Evolutionary conservation across 2,888 invertebrate species (phyloP).

Genomic region (Eustalomyia histrio): DNA sequence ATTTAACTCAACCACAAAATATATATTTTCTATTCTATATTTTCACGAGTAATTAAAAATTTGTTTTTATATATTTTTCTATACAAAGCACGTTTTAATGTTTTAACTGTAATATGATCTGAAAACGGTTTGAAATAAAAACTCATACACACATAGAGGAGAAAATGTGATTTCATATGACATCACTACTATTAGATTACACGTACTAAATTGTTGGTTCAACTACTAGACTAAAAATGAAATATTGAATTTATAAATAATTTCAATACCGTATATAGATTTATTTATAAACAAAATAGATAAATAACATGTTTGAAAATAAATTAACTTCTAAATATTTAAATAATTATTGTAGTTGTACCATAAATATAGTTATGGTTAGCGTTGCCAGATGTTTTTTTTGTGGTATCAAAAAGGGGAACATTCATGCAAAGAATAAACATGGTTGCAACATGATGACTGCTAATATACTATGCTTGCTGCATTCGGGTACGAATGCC

Average conservation of each 20-base stretch:
- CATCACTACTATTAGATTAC: not conserved
- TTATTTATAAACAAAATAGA: not conserved
- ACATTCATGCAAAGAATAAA: too few species aligned
- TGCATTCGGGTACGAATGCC: too few species aligned
- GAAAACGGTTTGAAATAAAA: constrained; percentile 20
- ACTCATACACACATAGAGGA: too few species aligned
- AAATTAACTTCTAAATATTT: not conserved
- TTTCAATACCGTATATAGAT: not conserved
- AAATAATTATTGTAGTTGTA: not conserved
- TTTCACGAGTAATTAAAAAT: constrained; percentile 2
- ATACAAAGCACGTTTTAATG: constrained; percentile 22
- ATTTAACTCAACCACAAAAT: not conserved
- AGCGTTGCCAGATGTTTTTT: too few species aligned
- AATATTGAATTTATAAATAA: not conserved
- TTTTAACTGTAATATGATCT: constrained; percentile 44
- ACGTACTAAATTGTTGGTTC: constrained; percentile 1
- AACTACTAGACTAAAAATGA: constrained; percentile 6
- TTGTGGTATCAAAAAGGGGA: too few species aligned
- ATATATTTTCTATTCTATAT: not conserved
- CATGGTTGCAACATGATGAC: too few species aligned
- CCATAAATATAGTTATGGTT: too few species aligned
- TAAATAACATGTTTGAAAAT: not conserved
- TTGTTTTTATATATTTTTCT: not conserved
- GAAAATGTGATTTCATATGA: not conserved
- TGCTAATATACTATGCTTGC: too few species aligned